Base-by-base conservation (phyloP, 2,113 vertebrate species). In the Tympanuchus pallidicinctus region DNA sequence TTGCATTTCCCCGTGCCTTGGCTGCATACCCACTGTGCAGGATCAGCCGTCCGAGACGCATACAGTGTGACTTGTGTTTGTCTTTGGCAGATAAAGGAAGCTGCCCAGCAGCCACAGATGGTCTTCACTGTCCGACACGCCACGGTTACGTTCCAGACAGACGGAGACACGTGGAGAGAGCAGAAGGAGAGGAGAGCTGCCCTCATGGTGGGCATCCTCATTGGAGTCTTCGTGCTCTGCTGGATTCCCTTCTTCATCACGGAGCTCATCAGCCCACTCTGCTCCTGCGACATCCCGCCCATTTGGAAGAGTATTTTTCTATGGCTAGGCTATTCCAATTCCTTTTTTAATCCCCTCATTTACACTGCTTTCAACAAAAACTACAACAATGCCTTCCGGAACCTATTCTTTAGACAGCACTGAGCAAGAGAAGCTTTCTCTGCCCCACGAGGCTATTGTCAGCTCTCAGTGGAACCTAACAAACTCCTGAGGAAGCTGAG, bases 161-260 rank as follows among this genome's bases (percentile, higher is more conserved):
- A 99, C 0, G 98, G 99, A 14, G 99, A 99, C 88, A 98, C 98
- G 0, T 99, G 99, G 99, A 97, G 98, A 28, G 99, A 99, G 91
- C 99, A 99, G 98, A 99, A 99, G 95, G 99, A 99, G 95, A 98
- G 98, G 93, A 98, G 96, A 73, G 99, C 99, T 0, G 99, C 99
- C 8, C 97, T 99, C 47, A 99, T 99, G 99, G 99, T 99, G 74
- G 99, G 99, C 92, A 98, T 99, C 94, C 97, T 99, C 80, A 99
- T 99, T 0, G 99, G 99, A 8, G 99, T 99, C 81, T 99, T 99
- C 0, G 99, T 98, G 30, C 98, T 99, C 63, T 99, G 99, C 97
- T 99, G 99, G 99, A 98, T 99, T 78, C 99, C 99, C 11, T 99
- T 99, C 98, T 99, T 99, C 97, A 97, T 99, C 95, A 98, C 99